Evolutionary conservation across 2,888 invertebrate genomes (phyloP), one percentile per base, ranked within the genome.

Genomic region (Aproaerema taeniolella): DNA sequence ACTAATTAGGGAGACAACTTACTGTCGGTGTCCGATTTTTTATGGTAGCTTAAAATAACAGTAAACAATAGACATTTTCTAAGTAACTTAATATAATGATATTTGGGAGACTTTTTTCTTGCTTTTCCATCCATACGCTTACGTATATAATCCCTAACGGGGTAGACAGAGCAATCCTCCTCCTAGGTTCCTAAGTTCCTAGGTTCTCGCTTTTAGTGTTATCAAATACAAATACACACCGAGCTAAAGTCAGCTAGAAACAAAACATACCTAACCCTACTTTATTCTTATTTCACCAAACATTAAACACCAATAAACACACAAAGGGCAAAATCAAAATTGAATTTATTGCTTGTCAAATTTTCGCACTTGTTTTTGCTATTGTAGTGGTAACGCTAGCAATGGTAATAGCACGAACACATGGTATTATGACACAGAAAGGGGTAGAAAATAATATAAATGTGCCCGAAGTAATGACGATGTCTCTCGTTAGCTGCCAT

Each of bases 301-400:
- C 74, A 76, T 75, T 72, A 64, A 70, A 61, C 67, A 49, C 44
- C 58, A 61, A 67, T 64, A 57, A 55, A 59, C 54, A 69, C 67
- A 78, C 74, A 79, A 70, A 62, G 55, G 58, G 48, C 39, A 62
- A 47, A 56, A 59, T 65, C 58, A 53, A 69, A 79, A 82, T 79
- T 70, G 58, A 80, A 83, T 85, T 83, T 81, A 81, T 82, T 67
- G 69, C 74, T 72, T 82, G 82, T 80, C 79, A 82, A 75, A 79
- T 73, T 68, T 63, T 59, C 55, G 51, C 79, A 81, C 78, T 82
- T 79, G 78, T 78, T 70, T 54, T 56, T 52, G 52, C 59, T 55
- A 63, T 73, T 57, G 72, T 72, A 67, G 70, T 70, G 67, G 70
- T 67, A 58, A 53, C 53, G 48, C 67, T 61, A 61, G 61, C 55